phyloP scores from a whole-genome alignment of 1,140 invertebrate species.

The Aphaenogaster ashmeadi region DNA sequence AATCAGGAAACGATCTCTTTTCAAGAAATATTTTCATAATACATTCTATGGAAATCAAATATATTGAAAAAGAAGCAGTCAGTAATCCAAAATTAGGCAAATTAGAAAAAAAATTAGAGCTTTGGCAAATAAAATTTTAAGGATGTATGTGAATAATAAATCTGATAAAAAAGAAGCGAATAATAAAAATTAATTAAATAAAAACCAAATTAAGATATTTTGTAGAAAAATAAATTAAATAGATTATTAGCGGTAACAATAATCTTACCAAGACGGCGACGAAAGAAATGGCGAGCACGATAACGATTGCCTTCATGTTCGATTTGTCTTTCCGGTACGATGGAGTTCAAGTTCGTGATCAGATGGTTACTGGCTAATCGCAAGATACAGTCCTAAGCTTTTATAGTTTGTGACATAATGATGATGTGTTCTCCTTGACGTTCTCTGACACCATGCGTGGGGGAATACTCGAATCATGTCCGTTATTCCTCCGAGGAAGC shows the following conservation, averaged over 20 bases:
- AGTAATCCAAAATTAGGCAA: neutral
- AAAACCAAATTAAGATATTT: neutral
- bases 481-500: neutral
- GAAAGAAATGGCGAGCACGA: constrained; percentile 74
- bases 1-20: neutral
- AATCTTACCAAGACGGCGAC: constrained; percentile 71
- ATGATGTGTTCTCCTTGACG: neutral
- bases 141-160: neutral
- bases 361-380: constrained; percentile 42
- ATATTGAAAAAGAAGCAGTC: neutral
- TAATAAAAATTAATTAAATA: neutral
- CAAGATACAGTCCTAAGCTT: constrained; percentile 33
- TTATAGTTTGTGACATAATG: constrained; percentile 63
- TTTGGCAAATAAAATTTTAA: neutral
- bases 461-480: neutral
- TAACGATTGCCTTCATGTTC: constrained; percentile 71
- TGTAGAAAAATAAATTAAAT: neutral
- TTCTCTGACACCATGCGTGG: neutral
- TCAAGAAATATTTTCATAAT: neutral
- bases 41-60: neutral
- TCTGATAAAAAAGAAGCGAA: neutral
- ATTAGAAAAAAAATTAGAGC: neutral
- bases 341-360: neutral
- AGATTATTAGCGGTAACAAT: neutral
- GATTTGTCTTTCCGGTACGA: neutral